phyloP scores from a whole-genome alignment of 2,888 invertebrate genomes.

The Tetramorium bicarinatum region DNA sequence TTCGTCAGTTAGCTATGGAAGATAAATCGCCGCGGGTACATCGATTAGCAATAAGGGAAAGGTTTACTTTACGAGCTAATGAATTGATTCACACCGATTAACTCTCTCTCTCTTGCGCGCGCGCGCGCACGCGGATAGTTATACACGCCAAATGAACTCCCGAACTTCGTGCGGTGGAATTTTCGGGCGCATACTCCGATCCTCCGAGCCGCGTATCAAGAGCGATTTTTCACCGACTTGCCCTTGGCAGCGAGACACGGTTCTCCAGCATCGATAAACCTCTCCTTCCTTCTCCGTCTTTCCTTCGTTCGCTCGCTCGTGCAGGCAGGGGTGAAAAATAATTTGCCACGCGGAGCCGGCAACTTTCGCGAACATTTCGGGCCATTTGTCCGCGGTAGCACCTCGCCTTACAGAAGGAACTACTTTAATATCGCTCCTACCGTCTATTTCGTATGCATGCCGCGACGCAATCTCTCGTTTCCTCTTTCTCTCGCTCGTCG shows the following conservation, averaged over 20 bases:
- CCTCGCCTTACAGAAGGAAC: constrained; percentile 64
- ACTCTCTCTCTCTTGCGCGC: no score
- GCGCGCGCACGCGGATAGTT: background rate
- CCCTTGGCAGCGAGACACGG: constrained; percentile 1
- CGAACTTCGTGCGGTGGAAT: background rate
- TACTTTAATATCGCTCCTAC: constrained; percentile 79
- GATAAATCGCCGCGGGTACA: constrained; percentile 34
- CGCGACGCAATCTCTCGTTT: constrained; percentile 68
- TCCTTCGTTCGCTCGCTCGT: constrained; percentile 26
- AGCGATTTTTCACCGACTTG: constrained; percentile 19
- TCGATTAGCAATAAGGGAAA: constrained; percentile 32
- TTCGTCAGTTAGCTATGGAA: constrained; percentile 19
- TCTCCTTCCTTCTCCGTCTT: background rate
- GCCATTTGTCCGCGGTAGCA: constrained; percentile 70
- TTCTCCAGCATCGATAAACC: constrained; percentile 21
- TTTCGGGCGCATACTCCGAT: background rate
- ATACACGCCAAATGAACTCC: constrained; percentile 17
- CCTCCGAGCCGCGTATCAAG: background rate
- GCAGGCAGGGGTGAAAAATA: constrained; percentile 45
- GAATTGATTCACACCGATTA: constrained; percentile 38
- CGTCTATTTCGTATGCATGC: constrained; percentile 80
- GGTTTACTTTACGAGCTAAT: constrained; percentile 15
- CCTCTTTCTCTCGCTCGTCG: constrained; percentile 50
- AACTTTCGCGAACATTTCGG: constrained; percentile 50
- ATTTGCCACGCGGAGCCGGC: constrained; percentile 38